A percentile compares a stretch with the other conserved stretches of the same genome.
Evolutionary conservation across 2,797 vertebrate species (phyloP).

Genomic region (Tangara arthus): DNA sequence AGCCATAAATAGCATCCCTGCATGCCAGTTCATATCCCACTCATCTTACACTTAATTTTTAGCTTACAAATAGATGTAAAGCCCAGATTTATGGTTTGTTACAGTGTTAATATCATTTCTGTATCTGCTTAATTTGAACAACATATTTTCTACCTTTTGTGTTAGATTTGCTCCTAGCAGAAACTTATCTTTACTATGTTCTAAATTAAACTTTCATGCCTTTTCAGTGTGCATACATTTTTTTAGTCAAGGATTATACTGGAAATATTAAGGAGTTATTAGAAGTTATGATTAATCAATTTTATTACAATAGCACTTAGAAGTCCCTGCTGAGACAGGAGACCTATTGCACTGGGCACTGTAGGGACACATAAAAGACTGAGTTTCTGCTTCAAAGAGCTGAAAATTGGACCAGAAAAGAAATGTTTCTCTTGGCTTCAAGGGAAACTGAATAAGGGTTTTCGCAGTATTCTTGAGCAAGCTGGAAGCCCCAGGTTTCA

Average conservation of each 20-base stretch:
- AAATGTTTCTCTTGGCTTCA: slow-evolving; percentile 42
- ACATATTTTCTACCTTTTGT: neutral
- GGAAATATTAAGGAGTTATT: slow-evolving; percentile 29
- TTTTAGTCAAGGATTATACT: neutral
- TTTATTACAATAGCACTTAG: slow-evolving; percentile 20
- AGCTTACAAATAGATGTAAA: neutral
- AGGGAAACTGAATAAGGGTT: slow-evolving; percentile 35
- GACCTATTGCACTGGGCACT: slow-evolving; percentile 22
- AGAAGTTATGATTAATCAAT: slow-evolving; percentile 51
- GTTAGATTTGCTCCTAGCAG: neutral
- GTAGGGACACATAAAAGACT: slow-evolving; percentile 48
- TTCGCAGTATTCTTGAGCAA: slow-evolving; percentile 34
- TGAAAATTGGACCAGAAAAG: slow-evolving; percentile 41
- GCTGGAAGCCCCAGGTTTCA: slow-evolving; percentile 6
- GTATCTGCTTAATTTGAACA: neutral
- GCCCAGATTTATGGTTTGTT: neutral
- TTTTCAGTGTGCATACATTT: neutral
- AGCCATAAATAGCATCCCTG: neutral
- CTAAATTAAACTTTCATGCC: neutral
- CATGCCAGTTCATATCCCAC: neutral
- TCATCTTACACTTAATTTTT: neutral
- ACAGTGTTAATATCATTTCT: neutral
- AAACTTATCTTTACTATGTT: neutral
- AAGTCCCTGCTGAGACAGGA: slow-evolving; percentile 28
- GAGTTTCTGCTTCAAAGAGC: slow-evolving; percentile 56